Evolutionary conservation across 2,113 vertebrate species (phyloP).

Genomic region (Trematomus loennbergii): DNA sequence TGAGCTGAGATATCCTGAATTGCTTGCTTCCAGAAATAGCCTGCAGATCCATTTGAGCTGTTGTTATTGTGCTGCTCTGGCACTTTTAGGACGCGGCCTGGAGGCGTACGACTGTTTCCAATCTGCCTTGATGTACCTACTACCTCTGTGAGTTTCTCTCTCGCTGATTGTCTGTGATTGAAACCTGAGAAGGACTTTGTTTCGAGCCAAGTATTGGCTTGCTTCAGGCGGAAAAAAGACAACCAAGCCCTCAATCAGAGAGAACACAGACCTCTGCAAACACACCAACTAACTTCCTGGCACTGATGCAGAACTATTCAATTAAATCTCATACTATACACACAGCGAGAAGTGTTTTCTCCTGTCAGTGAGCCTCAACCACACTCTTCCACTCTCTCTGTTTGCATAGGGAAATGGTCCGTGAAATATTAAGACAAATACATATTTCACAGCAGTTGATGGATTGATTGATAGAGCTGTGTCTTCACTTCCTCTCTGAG

Average conservation of each 20-base stretch:
- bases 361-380: slow-evolving; percentile 28
- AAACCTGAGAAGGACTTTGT: slow-evolving; percentile 65
- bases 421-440: slow-evolving; percentile 79
- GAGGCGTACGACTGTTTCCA: slow-evolving; percentile 37
- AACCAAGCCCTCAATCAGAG: slow-evolving; percentile 33
- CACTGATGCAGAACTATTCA: slow-evolving; percentile 75
- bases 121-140: slow-evolving; percentile 29
- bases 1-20: slow-evolving; percentile 17
- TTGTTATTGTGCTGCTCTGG: slow-evolving; percentile 39
- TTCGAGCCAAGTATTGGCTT: slow-evolving; percentile 50
- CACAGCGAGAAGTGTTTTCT: slow-evolving; percentile 48
- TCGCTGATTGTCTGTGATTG: slow-evolving; percentile 47
- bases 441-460: slow-evolving; percentile 67
- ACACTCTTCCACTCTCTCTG: slow-evolving; percentile 46
- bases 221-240: slow-evolving; percentile 7
- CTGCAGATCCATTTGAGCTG: slow-evolving; percentile 34
- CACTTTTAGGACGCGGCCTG: slow-evolving; percentile 32
- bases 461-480: slow-evolving; percentile 62
- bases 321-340: slow-evolving; percentile 70
- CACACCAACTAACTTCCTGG: slow-evolving; percentile 60
- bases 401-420: slow-evolving; percentile 77
- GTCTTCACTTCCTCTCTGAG: slow-evolving; percentile 61
- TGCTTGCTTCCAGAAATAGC: slow-evolving; percentile 16
- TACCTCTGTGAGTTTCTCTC: slow-evolving; percentile 25
- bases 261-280: slow-evolving; percentile 62